These are phyloP conservation scores for Onychomys leucogaster DNA, from an alignment of 2,797 vertebrate genomes.

Conservation along the genomic window DNA sequence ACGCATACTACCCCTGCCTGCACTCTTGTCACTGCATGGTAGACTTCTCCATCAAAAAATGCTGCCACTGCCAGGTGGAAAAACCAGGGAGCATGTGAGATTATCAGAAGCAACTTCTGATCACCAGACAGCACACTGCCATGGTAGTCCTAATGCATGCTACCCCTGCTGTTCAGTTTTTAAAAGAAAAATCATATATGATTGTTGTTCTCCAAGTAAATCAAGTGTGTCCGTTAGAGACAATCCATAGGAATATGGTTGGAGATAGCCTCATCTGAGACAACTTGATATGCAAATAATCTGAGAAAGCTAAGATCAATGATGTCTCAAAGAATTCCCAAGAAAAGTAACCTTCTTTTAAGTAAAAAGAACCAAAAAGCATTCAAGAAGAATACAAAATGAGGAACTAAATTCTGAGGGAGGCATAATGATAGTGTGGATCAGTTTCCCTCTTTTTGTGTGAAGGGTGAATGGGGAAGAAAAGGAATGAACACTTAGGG, in stretches of 20 bases:
- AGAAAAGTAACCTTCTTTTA: constrained; percentile 52
- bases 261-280: neutral
- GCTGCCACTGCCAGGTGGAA: constrained; percentile 5
- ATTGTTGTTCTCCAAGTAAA: constrained; percentile 60
- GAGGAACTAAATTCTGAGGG: constrained; percentile 33
- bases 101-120: constrained; percentile 26
- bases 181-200: constrained; percentile 8
- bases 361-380: neutral
- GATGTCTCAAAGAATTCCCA: constrained; percentile 55
- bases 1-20: constrained; percentile 29
- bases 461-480: neutral
- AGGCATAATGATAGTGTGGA: neutral
- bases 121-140: neutral
- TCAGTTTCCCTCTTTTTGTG: neutral
- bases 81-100: constrained; percentile 40
- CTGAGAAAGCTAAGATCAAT: constrained; percentile 19
- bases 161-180: neutral
- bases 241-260: neutral
- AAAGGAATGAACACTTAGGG: neutral
- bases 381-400: constrained; percentile 18
- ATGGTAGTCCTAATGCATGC: neutral
- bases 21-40: constrained; percentile 11
- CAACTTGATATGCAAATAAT: neutral
- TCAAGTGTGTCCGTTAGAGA: constrained; percentile 25
- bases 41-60: constrained; percentile 50